phyloP scores from a whole-genome alignment of 2,113 vertebrate species.

The rabbit (Oryctolagus cuniculus) region DNA sequence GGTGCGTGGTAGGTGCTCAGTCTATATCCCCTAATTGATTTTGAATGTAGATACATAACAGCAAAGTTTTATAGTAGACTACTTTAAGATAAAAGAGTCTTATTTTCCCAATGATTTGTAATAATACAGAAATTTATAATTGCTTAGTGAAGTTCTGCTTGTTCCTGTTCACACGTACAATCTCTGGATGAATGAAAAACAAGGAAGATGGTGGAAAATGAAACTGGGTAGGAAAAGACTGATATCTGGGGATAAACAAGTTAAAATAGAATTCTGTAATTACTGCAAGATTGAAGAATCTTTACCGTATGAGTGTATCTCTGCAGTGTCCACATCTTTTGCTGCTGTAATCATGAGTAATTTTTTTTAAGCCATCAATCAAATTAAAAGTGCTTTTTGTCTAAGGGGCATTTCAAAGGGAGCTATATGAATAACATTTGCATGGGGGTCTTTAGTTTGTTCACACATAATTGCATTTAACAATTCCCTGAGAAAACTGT shows the following conservation, averaged over 20 bases:
- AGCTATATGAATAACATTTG: background rate
- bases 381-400: conserved; percentile 3
- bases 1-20: background rate
- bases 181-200: background rate
- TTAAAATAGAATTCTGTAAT: conserved; percentile 16
- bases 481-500: background rate
- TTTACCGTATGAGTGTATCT: background rate
- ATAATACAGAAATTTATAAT: background rate
- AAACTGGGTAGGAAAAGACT: background rate
- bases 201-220: background rate
- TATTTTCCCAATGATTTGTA: conserved; percentile 4
- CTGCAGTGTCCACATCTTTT: conserved; percentile 16
- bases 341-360: background rate
- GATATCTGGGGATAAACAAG: background rate
- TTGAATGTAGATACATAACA: background rate
- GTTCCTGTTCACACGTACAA: background rate
- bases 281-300: background rate
- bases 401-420: conserved; percentile 13
- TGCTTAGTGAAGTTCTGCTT: background rate
- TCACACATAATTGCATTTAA: background rate
- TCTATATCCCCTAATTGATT: background rate
- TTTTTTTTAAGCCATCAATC: background rate
- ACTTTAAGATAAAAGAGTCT: background rate
- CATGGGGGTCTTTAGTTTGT: background rate
- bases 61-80: background rate